phyloP scores from a whole-genome alignment of 1,140 invertebrate species.

The Sweltsa coloradensis region DNA sequence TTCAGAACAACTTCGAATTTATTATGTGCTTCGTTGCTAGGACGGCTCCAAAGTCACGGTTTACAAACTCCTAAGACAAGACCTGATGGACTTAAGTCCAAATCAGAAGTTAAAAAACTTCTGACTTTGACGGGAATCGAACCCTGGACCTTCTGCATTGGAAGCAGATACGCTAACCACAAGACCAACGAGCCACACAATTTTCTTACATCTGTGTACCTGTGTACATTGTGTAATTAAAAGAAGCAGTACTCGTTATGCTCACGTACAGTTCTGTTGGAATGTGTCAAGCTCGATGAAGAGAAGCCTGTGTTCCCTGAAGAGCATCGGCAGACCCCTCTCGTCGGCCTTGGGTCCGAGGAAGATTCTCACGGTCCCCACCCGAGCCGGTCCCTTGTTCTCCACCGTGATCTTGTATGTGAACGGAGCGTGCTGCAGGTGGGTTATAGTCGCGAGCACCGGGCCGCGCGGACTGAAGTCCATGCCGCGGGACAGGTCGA shows the following conservation, averaged over 20 bases:
- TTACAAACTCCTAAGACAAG: too few species aligned
- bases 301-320: constrained; percentile 49
- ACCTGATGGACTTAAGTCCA: too few species aligned
- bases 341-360: constrained; percentile 58
- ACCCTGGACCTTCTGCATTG: too few species aligned
- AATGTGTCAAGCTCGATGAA: constrained; percentile 74
- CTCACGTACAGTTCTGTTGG: constrained; percentile 35
- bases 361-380: constrained; percentile 65
- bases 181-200: too few species aligned
- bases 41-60: too few species aligned
- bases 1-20: too few species aligned
- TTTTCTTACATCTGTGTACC: too few species aligned
- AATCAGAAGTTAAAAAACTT: too few species aligned
- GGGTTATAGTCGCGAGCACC: constrained; percentile 46
- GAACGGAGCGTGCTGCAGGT: constrained; percentile 61
- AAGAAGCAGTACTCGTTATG: not conserved
- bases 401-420: constrained; percentile 29
- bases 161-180: too few species aligned
- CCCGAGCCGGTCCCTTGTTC: constrained; percentile 27
- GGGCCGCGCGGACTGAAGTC: constrained; percentile 32
- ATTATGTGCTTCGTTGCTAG: too few species aligned
- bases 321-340: constrained; percentile 42
- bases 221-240: too few species aligned
- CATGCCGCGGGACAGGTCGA: constrained; percentile 35
- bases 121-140: too few species aligned